Evolutionary conservation across 1,140 invertebrate species (phyloP).

Genomic region (Nymphalis io): DNA sequence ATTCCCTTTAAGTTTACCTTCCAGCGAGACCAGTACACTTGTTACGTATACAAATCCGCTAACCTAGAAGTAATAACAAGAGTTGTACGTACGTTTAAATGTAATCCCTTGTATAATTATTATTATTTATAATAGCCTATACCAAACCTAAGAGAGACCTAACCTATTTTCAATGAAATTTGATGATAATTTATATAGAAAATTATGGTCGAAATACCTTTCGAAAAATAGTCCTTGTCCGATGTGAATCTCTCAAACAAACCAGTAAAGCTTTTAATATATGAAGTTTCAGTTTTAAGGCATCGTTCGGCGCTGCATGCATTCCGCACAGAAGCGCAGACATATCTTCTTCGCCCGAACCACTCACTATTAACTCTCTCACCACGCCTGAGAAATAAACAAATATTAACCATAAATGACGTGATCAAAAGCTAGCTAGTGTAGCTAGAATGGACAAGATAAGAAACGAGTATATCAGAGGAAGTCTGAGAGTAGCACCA

Average conservation of each 20-base stretch:
- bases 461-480: too few species aligned
- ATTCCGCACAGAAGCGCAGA: slow-evolving; percentile 93
- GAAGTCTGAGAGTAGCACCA: too few species aligned
- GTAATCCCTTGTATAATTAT: too few species aligned
- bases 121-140: neutral
- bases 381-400: slow-evolving; percentile 82
- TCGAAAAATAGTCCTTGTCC: slow-evolving; percentile 97
- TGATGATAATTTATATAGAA: neutral
- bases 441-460: too few species aligned
- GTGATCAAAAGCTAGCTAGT: too few species aligned
- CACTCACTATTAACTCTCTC: slow-evolving; percentile 93
- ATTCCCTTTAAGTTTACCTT: slow-evolving; percentile 86
- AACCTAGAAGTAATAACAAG: slow-evolving; percentile 68
- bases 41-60: slow-evolving; percentile 99
- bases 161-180: too few species aligned
- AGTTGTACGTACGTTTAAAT: neutral
- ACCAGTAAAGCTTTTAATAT: slow-evolving; percentile 94
- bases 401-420: neutral
- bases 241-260: slow-evolving; percentile 96
- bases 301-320: slow-evolving; percentile 91
- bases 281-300: slow-evolving; percentile 92
- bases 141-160: too few species aligned
- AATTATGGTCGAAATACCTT: slow-evolving; percentile 83
- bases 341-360: slow-evolving; percentile 97
- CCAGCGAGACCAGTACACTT: slow-evolving; percentile 96